phyloP scores from a whole-genome alignment of 2,797 vertebrate genomes.

The Pitangus sulphuratus region DNA sequence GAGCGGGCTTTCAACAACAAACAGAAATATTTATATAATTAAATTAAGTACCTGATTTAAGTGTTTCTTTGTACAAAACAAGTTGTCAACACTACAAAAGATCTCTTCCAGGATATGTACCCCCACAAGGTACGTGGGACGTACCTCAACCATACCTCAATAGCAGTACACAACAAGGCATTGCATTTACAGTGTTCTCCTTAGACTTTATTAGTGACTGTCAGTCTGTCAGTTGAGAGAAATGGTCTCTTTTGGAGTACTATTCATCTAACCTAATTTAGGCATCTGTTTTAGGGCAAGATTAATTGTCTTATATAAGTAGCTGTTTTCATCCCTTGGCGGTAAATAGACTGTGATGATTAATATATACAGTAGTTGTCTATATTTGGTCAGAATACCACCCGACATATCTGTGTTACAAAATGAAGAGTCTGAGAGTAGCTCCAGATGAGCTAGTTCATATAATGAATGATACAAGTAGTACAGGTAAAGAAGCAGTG shows the following conservation, averaged over 20 bases:
- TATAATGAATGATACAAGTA: neutral
- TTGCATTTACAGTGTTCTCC: neutral
- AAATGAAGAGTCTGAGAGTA: neutral
- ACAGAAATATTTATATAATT: neutral
- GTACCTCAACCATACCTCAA: neutral
- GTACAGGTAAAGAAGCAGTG: neutral
- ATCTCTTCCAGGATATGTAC: neutral
- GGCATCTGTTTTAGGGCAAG: neutral
- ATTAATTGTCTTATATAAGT: neutral
- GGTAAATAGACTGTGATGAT: neutral
- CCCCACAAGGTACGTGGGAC: neutral
- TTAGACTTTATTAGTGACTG: neutral
- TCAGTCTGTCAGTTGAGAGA: neutral
- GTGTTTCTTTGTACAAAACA: neutral
- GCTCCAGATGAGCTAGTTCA: neutral
- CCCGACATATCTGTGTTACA: neutral
- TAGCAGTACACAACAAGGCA: neutral
- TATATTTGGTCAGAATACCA: neutral
- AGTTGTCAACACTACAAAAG: neutral
- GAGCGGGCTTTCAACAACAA: neutral
- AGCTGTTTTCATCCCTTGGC: neutral
- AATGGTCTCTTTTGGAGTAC: neutral
- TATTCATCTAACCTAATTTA: neutral
- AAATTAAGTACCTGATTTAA: neutral
- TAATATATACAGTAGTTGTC: neutral